Percentiles rank a stretch among this genome's conserved stretches.
Conservation (phyloP, 2,113 vertebrate species). For the Pelodiscus sinensis region DNA sequence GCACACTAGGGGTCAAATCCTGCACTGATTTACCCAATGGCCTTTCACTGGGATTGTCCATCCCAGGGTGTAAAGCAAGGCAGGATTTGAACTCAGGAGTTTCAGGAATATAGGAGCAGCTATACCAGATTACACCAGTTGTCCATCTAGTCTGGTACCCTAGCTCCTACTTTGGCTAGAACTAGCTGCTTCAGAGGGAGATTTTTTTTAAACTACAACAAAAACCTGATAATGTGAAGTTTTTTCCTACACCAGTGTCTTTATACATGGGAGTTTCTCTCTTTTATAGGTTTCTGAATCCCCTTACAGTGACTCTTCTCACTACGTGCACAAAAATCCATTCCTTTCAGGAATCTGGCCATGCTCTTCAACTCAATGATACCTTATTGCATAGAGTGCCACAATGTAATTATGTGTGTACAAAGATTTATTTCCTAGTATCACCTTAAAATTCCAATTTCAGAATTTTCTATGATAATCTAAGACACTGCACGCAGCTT, state of each 20-base stretch:
- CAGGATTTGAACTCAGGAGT: neutral
- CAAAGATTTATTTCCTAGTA: no score
- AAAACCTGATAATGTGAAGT: neutral
- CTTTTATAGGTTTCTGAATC: neutral
- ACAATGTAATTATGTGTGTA: no score
- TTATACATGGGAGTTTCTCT: neutral
- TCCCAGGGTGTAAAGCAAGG: neutral
- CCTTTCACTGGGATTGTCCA: neutral
- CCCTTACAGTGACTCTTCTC: neutral
- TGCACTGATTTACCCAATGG: neutral
- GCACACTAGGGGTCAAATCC: neutral
- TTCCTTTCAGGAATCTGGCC: neutral
- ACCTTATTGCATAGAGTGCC: no score
- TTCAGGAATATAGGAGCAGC: neutral
- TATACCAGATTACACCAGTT: neutral
- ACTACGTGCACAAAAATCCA: neutral
- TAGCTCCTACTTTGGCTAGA: neutral
- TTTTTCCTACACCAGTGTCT: neutral
- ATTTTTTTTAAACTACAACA: neutral
- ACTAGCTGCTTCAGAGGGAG: neutral
- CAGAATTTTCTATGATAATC: no score
- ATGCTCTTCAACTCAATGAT: neutral
- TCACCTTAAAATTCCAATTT: no score
- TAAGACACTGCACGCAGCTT: no score
- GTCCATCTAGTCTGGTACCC: neutral